Evolutionary conservation across 2,113 vertebrate species (phyloP), one percentile per base, ranked within the genome.

Genomic region (Cottus gobio): DNA sequence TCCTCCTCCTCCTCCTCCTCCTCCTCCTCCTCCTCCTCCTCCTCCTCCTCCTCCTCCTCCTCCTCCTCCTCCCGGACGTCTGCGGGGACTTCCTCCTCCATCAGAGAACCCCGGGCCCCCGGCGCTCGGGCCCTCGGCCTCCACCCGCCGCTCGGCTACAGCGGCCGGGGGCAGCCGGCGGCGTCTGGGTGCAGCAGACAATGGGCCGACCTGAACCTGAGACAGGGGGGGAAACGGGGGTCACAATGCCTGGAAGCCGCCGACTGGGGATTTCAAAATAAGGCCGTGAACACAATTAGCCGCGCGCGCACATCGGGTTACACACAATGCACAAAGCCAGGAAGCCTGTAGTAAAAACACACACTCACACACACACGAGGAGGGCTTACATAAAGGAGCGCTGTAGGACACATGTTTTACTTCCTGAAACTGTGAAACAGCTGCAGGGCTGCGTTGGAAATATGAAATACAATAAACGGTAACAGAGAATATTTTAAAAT

Each of bases 171-270:
- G 92, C 97, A 99, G 97, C 97, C 98, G 7, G 95, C 94, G 5
- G 97, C 98, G 93, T 98, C 97, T 0, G 97, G 96, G 89, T 98
- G 96, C 89, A 99, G 89, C 90, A 96, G 89, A 93, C 97, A 99
- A 94, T 99, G 97, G 88, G 98, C 89, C 1, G 97, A 97, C 90
- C 95, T 96, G 87, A 99, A 98, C 95, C 97, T 99, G 93, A 83
- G 73, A 79, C 36, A 71, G 46, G 80, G 67, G 75, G 54, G 54
- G 85, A 88, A 87, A 66, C 77, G n/a, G 77, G 74, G n/a, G 80
- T 76, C 74, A 90, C 87, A 91, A 91, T 91, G 80, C 84, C 86
- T 81, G 90, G 88, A 92, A 90, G 74, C 73, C 15, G 66, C 71
- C 73, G 62, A 71, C 84, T 84, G 76, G 71, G 71, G 67, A 75